Conservation (phyloP, 2,888 invertebrate species). For the Eupithecia tripunctaria region DNA sequence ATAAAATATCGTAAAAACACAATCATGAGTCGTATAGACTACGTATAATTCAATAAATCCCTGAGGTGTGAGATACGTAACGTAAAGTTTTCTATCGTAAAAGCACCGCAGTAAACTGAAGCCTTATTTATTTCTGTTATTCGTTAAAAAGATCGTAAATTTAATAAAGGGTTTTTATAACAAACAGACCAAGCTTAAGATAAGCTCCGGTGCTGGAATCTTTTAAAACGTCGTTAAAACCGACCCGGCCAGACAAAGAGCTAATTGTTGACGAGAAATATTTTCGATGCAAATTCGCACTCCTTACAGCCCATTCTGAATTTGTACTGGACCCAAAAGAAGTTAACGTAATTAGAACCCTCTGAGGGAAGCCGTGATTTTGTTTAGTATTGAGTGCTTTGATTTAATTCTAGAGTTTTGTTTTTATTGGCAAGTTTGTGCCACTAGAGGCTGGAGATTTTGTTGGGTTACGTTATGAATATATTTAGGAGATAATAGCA, state of each 20-base stretch:
- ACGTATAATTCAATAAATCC: constrained; percentile 43
- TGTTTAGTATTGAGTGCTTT: constrained; percentile 42
- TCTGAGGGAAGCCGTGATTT: constrained; percentile 63
- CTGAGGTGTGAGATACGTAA: constrained; percentile 44
- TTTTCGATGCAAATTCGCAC: constrained; percentile 82
- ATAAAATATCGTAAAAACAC: background rate
- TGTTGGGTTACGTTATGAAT: background rate
- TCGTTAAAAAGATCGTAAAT: constrained; percentile 79
- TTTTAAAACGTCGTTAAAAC: constrained; percentile 84
- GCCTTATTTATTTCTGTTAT: constrained; percentile 83
- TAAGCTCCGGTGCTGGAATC: constrained; percentile 79
- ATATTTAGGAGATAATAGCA: background rate
- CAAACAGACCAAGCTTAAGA: constrained; percentile 77
- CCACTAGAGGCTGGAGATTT: background rate
- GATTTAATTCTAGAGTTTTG: constrained; percentile 41
- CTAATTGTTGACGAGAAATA: constrained; percentile 84
- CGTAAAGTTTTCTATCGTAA: constrained; percentile 68
- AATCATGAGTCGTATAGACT: background rate
- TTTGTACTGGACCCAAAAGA: constrained; percentile 78
- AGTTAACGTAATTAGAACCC: constrained; percentile 76
- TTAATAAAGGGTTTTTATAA: constrained; percentile 82
- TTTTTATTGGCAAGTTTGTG: constrained; percentile 26
- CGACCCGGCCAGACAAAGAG: constrained; percentile 80
- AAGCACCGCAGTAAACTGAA: constrained; percentile 69
- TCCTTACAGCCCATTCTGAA: constrained; percentile 81